Conservation (phyloP, 1,140 invertebrate species). For the Brachionus manjavacas region DNA sequence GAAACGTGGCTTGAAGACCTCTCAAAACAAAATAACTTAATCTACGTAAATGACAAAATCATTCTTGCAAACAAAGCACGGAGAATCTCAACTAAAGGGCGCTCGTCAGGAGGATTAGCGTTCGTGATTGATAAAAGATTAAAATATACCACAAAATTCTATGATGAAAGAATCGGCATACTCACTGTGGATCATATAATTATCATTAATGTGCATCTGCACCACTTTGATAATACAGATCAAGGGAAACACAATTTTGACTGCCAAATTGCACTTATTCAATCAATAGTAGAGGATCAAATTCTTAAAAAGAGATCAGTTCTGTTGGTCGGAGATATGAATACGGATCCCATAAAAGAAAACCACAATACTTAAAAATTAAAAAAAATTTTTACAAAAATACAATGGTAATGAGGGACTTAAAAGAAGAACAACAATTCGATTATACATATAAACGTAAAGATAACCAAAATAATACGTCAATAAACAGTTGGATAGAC, state of each 20-base stretch:
- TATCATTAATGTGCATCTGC: not conserved
- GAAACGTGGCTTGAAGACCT: not conserved
- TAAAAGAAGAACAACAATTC: not conserved
- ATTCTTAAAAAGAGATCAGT: not conserved
- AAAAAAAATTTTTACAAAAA: not conserved
- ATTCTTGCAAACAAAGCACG: not conserved
- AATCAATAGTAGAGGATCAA: not conserved
- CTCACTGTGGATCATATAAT: not conserved
- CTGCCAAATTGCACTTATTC: not conserved
- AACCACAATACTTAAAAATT: not conserved
- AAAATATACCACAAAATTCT: not conserved
- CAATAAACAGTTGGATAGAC: not conserved
- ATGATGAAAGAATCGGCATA: not conserved
- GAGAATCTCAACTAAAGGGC: not conserved
- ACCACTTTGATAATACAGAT: not conserved
- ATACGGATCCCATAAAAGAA: not conserved
- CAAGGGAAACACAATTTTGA: not conserved
- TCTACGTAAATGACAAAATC: not conserved
- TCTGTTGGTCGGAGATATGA: not conserved
- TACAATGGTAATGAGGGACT: not conserved
- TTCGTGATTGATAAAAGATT: not conserved
- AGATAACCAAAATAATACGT: not conserved
- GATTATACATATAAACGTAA: not conserved
- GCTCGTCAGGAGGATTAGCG: not conserved
- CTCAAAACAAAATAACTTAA: not conserved